phyloP scores from a whole-genome alignment of 2,797 vertebrate species.

The Aselliscus stoliczkanus region DNA sequence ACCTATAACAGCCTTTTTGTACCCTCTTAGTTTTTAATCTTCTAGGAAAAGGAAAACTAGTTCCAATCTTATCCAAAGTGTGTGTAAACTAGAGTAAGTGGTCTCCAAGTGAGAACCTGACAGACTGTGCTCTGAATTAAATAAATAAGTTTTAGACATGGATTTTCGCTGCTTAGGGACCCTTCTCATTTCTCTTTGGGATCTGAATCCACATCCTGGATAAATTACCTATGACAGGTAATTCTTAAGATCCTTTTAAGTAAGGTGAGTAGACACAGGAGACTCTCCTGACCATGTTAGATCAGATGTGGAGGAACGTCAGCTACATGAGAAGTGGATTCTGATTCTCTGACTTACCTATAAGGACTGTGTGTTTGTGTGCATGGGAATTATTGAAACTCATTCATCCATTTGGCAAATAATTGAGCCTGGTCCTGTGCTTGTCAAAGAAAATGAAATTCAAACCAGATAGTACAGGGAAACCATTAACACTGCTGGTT shows the following conservation, averaged over 20 bases:
- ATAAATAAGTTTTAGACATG: background rate
- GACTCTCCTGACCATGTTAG: background rate
- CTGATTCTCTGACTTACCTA: background rate
- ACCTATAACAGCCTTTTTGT: background rate
- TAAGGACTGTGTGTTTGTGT: background rate
- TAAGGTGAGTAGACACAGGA: background rate
- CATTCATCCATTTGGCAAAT: background rate
- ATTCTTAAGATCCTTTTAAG: conserved; percentile 17
- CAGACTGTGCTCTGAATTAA: background rate
- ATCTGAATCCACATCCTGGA: conserved; percentile 2
- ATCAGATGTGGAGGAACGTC: background rate
- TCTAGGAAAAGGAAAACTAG: background rate
- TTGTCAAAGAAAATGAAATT: conserved; percentile 16
- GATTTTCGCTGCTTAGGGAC: conserved; percentile 24
- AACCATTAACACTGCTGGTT: background rate
- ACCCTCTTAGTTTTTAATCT: background rate
- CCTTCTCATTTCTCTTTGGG: conserved; percentile 18
- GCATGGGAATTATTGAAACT: conserved; percentile 12
- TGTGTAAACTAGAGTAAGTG: background rate
- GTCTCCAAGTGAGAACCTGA: background rate
- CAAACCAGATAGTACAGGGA: background rate
- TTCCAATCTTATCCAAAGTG: background rate
- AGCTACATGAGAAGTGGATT: background rate
- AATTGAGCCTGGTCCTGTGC: background rate
- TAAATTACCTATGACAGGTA: background rate